A percentile compares a stretch with the other conserved stretches of the same genome.
Conservation (phyloP, 2,797 vertebrate species). For the Coregonus ussuriensis region DNA sequence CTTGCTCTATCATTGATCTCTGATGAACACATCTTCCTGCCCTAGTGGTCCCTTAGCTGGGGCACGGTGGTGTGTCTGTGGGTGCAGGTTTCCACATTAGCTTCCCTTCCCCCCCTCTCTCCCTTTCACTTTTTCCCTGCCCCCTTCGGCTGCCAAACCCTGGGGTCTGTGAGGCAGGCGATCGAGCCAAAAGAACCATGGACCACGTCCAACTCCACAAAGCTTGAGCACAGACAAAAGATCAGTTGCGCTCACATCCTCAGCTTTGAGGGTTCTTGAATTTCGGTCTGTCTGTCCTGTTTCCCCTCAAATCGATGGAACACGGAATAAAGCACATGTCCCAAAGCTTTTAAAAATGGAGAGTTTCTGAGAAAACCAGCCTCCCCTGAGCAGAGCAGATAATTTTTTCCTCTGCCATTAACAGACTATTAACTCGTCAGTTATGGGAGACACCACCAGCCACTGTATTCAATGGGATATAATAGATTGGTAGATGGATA, state of each 20-base stretch:
- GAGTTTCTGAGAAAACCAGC: conserved; percentile 23
- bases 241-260: background rate
- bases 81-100: conserved; percentile 27
- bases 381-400: conserved; percentile 28
- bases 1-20: conserved; percentile 23
- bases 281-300: background rate
- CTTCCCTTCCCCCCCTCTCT: background rate
- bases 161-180: conserved; percentile 24
- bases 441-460: too few species aligned
- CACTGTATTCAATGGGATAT: too few species aligned
- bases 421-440: conserved; percentile 1
- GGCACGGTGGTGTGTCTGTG: conserved; percentile 9
- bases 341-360: background rate
- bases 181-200: background rate
- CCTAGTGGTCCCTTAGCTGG: background rate
- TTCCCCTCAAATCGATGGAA: background rate
- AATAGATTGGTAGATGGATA: background rate
- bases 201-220: background rate
- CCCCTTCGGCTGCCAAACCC: conserved; percentile 13
- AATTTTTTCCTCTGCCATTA: conserved; percentile 40
- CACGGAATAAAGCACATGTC: conserved; percentile 20
- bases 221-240: conserved; percentile 4
- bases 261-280: background rate
- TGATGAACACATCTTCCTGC: conserved; percentile 19
- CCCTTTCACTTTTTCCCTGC: background rate